Evolutionary conservation across 2,797 vertebrate species (phyloP).

Genomic region (Takifugu rubripes): DNA sequence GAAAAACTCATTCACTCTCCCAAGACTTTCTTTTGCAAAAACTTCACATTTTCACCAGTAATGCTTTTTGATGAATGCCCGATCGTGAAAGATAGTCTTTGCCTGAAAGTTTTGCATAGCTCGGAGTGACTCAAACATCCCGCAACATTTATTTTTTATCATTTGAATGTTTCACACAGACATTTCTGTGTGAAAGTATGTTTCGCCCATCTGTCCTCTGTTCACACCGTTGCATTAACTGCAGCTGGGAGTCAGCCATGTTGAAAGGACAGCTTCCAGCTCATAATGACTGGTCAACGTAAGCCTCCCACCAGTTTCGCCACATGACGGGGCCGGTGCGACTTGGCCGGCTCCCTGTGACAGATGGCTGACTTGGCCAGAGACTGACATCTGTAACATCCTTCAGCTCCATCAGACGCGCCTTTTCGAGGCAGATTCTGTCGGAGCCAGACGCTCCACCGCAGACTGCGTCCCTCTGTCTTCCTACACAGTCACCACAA

Average conservation of each 20-base stretch:
- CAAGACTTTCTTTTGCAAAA: background rate
- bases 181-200: too few relatives aligned
- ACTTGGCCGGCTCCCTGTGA: conserved; percentile 48
- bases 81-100: too few relatives aligned
- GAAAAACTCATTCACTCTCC: background rate
- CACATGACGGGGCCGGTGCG: conserved; percentile 23
- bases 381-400: conserved; percentile 65
- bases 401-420: conserved; percentile 43
- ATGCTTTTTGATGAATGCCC: background rate
- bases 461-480: conserved; percentile 30
- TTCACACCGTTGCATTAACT: conserved; percentile 9
- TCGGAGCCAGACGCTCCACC: conserved; percentile 44
- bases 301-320: conserved; percentile 34
- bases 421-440: conserved; percentile 39
- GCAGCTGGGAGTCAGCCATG: conserved; percentile 20
- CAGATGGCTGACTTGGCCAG: conserved; percentile 64
- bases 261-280: conserved; percentile 33
- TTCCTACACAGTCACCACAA: conserved; percentile 44
- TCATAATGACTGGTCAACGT: conserved; percentile 46
- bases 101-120: too few relatives aligned
- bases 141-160: too few relatives aligned
- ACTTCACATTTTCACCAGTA: background rate
- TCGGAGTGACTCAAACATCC: too few relatives aligned
- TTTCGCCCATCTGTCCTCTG: conserved; percentile 9
- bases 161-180: too few relatives aligned